These are phyloP conservation scores for Sinocyclocheilus rhinocerous DNA, from an alignment of 2,113 vertebrate genomes.

Conservation along the genomic window DNA sequence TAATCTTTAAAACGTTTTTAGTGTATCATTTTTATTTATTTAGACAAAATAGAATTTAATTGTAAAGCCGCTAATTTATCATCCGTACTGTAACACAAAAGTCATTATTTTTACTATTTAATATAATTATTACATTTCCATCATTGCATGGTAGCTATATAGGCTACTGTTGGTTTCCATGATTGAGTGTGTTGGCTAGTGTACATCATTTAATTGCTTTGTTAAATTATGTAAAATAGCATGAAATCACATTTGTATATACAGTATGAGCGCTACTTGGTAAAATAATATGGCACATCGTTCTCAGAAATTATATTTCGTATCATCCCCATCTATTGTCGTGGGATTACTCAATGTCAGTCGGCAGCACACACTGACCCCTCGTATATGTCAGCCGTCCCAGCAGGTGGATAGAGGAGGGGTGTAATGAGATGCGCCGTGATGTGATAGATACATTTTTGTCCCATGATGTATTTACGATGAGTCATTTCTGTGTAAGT, in stretches of 20 bases:
- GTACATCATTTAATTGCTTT: neutral
- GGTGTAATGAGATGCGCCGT: neutral
- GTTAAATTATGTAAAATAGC: neutral
- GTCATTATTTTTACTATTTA: too few relatives aligned
- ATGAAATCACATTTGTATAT: neutral
- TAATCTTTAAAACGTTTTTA: neutral
- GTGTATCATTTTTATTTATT: neutral
- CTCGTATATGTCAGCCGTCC: slow-evolving; percentile 23
- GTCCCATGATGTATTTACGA: slow-evolving; percentile 23
- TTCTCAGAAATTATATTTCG: neutral
- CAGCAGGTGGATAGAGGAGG: slow-evolving; percentile 3
- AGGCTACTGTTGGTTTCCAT: neutral
- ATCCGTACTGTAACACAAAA: neutral
- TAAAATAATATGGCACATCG: neutral
- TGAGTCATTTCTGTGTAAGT: slow-evolving; percentile 48
- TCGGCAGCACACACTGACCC: slow-evolving; percentile 19
- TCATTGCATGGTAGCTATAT: neutral
- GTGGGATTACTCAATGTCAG: slow-evolving; percentile 7
- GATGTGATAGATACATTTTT: slow-evolving; percentile 21
- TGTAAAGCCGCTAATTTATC: neutral
- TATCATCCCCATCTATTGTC: neutral
- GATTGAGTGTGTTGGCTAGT: neutral
- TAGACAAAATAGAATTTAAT: neutral
- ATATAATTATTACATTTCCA: neutral
- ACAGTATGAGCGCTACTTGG: neutral